phyloP scores from a whole-genome alignment of 2,113 vertebrate species.

The Antechinus stuartii region DNA sequence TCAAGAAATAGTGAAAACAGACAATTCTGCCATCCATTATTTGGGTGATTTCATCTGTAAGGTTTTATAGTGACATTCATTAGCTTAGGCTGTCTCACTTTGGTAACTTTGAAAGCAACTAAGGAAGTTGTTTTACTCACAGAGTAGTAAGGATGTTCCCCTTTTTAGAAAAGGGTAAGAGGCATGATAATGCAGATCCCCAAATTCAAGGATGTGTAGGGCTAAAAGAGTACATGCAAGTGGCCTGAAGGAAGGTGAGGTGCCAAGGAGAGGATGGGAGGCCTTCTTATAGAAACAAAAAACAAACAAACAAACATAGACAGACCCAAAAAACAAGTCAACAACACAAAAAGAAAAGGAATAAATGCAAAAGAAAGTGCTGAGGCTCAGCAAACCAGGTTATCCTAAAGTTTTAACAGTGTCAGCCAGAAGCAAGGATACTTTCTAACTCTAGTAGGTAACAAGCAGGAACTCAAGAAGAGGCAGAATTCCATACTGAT shows the following conservation, averaged over 20 bases:
- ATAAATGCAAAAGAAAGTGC: not conserved
- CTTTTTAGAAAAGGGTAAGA: not conserved
- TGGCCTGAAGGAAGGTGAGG: not conserved
- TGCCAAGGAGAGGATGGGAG: not conserved
- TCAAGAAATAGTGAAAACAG: not conserved
- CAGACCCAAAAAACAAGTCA: not conserved
- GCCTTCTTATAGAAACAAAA: slow-evolving; percentile 31
- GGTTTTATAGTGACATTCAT: not conserved
- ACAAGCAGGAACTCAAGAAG: not conserved
- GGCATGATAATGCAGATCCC: not conserved
- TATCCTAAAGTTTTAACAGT: not conserved
- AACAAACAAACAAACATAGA: slow-evolving; percentile 39
- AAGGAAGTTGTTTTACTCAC: not conserved
- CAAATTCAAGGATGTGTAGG: not conserved
- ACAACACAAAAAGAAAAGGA: not conserved
- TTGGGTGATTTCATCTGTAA: not conserved
- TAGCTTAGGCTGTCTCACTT: slow-evolving; percentile 19
- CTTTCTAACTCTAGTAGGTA: not conserved
- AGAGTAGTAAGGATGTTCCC: slow-evolving; percentile 34
- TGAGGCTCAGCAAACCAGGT: slow-evolving; percentile 59
- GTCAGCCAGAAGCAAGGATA: not conserved
- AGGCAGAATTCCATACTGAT: not conserved
- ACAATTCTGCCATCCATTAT: not conserved
- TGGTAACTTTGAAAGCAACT: slow-evolving; percentile 47
- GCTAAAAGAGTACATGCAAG: slow-evolving; percentile 59